These are phyloP conservation scores for Mungos mungo DNA, from an alignment of 2,113 vertebrate genomes.

Conservation along the genomic window DNA sequence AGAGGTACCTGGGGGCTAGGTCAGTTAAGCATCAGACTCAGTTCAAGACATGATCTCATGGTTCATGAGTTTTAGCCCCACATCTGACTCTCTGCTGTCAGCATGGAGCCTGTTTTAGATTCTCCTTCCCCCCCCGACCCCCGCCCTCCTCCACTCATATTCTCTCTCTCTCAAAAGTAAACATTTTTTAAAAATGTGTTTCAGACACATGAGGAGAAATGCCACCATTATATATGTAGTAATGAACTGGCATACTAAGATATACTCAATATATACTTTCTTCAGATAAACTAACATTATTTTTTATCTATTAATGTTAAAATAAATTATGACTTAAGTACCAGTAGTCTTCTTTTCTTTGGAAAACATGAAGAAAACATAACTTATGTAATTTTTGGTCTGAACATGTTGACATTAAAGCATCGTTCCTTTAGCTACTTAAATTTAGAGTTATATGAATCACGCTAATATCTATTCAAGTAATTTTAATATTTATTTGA, in stretches of 20 bases:
- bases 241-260: neutral
- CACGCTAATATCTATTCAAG: neutral
- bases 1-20: neutral
- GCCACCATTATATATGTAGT: neutral
- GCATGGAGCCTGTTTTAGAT: no score
- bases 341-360: neutral
- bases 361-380: constrained; percentile 18
- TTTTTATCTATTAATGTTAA: constrained; percentile 8
- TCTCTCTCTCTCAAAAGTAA: no score
- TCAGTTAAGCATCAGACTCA: no score
- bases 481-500: constrained; percentile 22
- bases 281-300: neutral
- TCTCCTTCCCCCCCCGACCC: no score
- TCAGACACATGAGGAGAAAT: neutral
- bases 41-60: no score
- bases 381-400: neutral
- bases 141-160: no score
- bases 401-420: neutral
- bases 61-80: no score
- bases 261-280: neutral
- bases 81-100: no score
- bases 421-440: neutral
- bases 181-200: neutral
- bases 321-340: constrained; percentile 18
- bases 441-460: neutral